A percentile compares a stretch with the other conserved stretches of the same genome.
These are phyloP conservation scores for Lasioglossum villosulum DNA, from an alignment of 2,888 invertebrate genomes.

Conservation along the genomic window DNA sequence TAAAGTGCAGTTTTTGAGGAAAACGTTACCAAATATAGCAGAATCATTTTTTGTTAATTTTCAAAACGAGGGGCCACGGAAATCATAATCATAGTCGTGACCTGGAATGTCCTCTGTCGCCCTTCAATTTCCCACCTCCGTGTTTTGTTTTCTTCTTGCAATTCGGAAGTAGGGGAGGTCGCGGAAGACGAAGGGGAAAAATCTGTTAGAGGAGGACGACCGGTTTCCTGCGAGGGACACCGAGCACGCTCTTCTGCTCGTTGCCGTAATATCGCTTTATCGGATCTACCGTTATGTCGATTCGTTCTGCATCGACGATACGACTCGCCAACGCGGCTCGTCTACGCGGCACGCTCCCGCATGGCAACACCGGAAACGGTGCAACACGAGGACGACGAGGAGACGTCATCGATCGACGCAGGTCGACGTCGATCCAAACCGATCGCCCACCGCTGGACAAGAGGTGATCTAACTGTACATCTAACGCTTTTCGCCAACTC, in stretches of 20 bases:
- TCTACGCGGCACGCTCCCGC: slow-evolving; percentile 5
- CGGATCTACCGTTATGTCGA: slow-evolving; percentile 78
- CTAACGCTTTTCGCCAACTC: slow-evolving; percentile 67
- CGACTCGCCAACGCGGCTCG: slow-evolving; percentile 47
- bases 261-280: slow-evolving; percentile 71
- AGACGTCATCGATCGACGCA: slow-evolving; percentile 63
- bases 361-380: slow-evolving; percentile 71
- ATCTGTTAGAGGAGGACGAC: slow-evolving; percentile 28
- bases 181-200: neutral
- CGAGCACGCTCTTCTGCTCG: slow-evolving; percentile 31
- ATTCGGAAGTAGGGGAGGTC: neutral
- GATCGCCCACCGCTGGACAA: slow-evolving; percentile 28
- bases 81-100: too few relatives aligned
- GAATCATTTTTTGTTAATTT: too few relatives aligned
- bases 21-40: too few relatives aligned
- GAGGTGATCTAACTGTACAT: slow-evolving; percentile 75
- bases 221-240: slow-evolving; percentile 44
- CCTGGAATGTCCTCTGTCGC: too few relatives aligned
- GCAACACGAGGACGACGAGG: slow-evolving; percentile 33
- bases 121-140: neutral
- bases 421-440: slow-evolving; percentile 56
- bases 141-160: neutral
- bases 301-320: slow-evolving; percentile 75
- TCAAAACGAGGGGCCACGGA: too few relatives aligned
- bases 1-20: too few relatives aligned